Base-by-base conservation (phyloP, 2,113 vertebrate species). In the Chauna torquata region DNA sequence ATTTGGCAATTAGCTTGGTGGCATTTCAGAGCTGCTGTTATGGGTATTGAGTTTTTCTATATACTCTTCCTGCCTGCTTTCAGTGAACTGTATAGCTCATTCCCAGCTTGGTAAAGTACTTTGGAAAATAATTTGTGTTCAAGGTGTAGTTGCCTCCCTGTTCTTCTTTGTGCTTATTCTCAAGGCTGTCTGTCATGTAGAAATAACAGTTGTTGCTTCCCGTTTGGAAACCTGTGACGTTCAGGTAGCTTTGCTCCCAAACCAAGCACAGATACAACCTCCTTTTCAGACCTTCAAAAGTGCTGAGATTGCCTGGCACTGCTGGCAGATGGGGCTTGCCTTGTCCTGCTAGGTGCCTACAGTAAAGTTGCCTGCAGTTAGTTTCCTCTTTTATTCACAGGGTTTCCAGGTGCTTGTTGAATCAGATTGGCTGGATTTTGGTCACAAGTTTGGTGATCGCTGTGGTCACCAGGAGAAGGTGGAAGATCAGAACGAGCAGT, bases 391-490 rank as follows among this genome's bases (percentile, higher is more conserved):
- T 12, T 86, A 24, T 84, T 72, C 52, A 28, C 96, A 99, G 99
- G 99, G 99, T 59, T 99, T 99, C 93, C 99, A 99, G 98, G 98
- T 99, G 85, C 98, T 99, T 7, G 99, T 99, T 36, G 99, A 99
- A 97, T 99, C 99, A 0, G 99, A 99, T 59, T 99, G 99, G 99
- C 97, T 99, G 96, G 99, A 99, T 97, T 99, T 98, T 45, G 99
- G 99, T 36, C 99, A 99, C 95, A 99, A 99, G 94, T 99, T 99
- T 87, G 99, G 99, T 11, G 99, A 99, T 96, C 99, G 99, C 96
- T 99, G 99, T 59, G 99, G 99, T 84, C 99, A 99, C 96, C 99
- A 99, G 97, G 99, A 99, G 98, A 99, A 99, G 62, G 97, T 98
- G 3, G 99, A 99, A 52, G 99, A 99, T 62, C 99, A 99, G 93